These are phyloP conservation scores for Ploceus nigricollis DNA, from an alignment of 2,113 vertebrate genomes.

Conservation along the genomic window DNA sequence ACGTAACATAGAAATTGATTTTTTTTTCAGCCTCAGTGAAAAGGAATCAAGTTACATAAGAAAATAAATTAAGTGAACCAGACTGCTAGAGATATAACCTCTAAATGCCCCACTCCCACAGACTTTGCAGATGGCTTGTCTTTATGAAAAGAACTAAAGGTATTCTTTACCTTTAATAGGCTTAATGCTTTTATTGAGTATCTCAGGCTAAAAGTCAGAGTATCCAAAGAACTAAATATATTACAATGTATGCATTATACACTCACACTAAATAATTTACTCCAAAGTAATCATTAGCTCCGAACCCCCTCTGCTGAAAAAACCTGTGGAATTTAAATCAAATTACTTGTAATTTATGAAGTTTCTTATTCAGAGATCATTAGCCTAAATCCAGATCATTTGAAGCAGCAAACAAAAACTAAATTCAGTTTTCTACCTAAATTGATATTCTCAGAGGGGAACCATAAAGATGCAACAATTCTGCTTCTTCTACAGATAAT, in stretches of 20 bases:
- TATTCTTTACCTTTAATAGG: too few relatives aligned
- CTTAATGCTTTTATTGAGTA: not conserved
- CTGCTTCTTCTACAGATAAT: not conserved
- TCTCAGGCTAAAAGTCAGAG: not conserved
- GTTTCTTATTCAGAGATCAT: not conserved
- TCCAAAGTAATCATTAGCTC: not conserved
- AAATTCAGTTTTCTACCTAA: not conserved
- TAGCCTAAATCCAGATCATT: not conserved
- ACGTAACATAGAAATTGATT: not conserved
- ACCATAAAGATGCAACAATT: not conserved
- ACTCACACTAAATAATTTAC: not conserved
- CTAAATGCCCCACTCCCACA: not conserved
- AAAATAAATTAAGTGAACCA: constrained; percentile 9
- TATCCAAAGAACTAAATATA: not conserved
- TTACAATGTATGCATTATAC: not conserved
- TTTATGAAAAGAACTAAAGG: not conserved
- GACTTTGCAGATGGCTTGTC: not conserved
- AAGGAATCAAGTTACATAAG: not conserved
- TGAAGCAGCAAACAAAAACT: not conserved
- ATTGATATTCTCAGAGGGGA: not conserved
- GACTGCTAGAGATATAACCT: not conserved
- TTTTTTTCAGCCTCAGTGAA: not conserved
- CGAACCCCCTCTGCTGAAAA: not conserved
- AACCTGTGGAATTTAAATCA: not conserved
- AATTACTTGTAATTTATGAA: not conserved